Percentiles rank a stretch among this genome's conserved stretches.
These are phyloP conservation scores for Lemur catta DNA, from an alignment of 2,797 vertebrate genomes.

Conservation along the genomic window DNA sequence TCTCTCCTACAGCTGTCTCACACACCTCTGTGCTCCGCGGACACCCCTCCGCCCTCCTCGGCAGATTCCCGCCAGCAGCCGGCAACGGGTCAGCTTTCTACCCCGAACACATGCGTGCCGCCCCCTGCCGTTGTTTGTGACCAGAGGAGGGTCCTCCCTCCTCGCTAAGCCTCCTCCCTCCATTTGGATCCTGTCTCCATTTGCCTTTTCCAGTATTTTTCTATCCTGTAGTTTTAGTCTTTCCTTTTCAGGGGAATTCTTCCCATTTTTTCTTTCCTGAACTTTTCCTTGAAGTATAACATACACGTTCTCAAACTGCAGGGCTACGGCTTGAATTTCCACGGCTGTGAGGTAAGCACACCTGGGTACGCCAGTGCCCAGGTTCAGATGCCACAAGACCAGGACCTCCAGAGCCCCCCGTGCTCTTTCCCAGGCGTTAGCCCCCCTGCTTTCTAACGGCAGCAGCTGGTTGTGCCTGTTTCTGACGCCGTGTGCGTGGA, in stretches of 20 bases:
- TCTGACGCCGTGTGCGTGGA: too few relatives aligned
- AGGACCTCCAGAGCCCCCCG: accelerated
- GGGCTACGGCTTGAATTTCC: background rate
- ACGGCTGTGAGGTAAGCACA: background rate
- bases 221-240: background rate
- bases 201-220: background rate
- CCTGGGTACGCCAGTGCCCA: background rate
- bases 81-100: background rate
- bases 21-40: background rate
- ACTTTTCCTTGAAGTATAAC: background rate
- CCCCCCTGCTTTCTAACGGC: background rate
- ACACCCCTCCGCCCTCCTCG: background rate
- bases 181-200: background rate
- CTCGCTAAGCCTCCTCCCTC: background rate
- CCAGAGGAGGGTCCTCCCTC: background rate
- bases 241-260: background rate
- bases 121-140: background rate
- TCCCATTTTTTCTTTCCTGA: background rate
- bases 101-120: background rate
- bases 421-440: background rate
- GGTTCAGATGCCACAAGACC: too few relatives aligned
- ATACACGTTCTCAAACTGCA: background rate
- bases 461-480: background rate
- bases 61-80: too few relatives aligned
- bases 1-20: background rate